Base-by-base conservation (phyloP, 2,113 vertebrate genomes). In the Fulmarus glacialis region DNA sequence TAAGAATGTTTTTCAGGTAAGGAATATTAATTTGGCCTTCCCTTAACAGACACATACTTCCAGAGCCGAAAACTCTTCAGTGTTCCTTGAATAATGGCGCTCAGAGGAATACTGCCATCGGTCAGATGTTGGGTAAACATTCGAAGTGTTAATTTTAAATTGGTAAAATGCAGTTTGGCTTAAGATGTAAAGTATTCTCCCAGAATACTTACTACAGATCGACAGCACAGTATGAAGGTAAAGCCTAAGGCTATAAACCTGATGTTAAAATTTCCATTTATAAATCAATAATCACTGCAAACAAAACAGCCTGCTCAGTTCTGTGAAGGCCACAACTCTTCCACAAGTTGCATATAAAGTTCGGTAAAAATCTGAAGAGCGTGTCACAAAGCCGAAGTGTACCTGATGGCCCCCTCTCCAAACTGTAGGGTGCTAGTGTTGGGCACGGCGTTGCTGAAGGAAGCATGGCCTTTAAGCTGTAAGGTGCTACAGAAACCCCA, bases 231-330 rank as follows among this genome's bases (percentile, higher is more conserved):
- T 15, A 32, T 26, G 12, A 27, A 95, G 89, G 63, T n/a, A 82
- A 45, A 85, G 91, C 89, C 95, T 42, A 1, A 70, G 89, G 96
- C 95, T 89, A 48, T 2, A 71, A 87, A 71, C 11, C 55, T 43
- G 40, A 52, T 74, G 80, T 22, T 56, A 52, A 94, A 63, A 85
- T 72, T 95, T 63, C 87, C 87, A 72, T 73, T 80, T 77, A 78
- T 82, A 68, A 96, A 87, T 90, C 96, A 90, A 96, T 88, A 91
- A 91, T n/a, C 81, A 47, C 78, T 4, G 56, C 81, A 88, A 89
- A 94, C 64, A 59, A 45, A 62, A 0, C 56, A 83, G 21, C n/a
- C 82, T 50, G 15, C 73, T 36, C 64, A 10, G 22, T 29, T 55
- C 72, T 52, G 7, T 7, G 67, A 59, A 23, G 19, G 58, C 34